phyloP scores from a whole-genome alignment of 2,888 invertebrate genomes.

The Brachynemurus nebulosus region DNA sequence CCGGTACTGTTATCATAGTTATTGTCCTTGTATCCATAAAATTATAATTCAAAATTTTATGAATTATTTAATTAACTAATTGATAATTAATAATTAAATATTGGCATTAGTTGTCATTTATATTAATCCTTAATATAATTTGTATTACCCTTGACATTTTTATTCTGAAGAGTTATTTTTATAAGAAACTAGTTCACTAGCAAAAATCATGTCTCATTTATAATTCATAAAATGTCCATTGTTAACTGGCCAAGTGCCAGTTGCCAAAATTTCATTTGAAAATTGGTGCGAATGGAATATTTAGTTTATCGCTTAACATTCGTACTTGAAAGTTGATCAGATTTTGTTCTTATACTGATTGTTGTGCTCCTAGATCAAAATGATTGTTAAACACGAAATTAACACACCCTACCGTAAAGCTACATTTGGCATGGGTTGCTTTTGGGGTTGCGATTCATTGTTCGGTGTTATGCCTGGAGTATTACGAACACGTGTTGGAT shows the following conservation, averaged over 20 bases:
- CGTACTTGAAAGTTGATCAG: too few relatives aligned
- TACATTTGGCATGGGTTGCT: slow-evolving; percentile 88
- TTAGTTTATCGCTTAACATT: too few relatives aligned
- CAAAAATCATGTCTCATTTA: background rate
- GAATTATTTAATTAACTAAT: too few relatives aligned
- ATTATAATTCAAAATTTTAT: too few relatives aligned
- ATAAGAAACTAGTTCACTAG: background rate
- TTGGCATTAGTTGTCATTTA: too few relatives aligned
- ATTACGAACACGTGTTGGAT: slow-evolving; percentile 84
- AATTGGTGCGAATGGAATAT: too few relatives aligned
- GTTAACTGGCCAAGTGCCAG: background rate
- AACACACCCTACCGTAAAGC: slow-evolving; percentile 54
- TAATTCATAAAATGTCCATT: background rate
- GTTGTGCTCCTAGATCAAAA: background rate
- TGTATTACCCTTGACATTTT: slow-evolving; percentile 2
- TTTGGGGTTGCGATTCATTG: slow-evolving; percentile 81
- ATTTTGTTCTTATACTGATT: background rate
- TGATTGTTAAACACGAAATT: slow-evolving; percentile 37
- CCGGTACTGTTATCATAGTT: too few relatives aligned
- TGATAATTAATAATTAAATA: too few relatives aligned
- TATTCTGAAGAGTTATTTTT: too few relatives aligned
- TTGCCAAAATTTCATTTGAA: background rate
- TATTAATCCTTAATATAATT: too few relatives aligned
- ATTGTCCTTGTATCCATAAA: too few relatives aligned
- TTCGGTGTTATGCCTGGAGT: slow-evolving; percentile 67